A percentile compares a stretch with the other conserved stretches of the same genome.
phyloP scores from a whole-genome alignment of 2,797 vertebrate genomes.

The Molossus molossus region DNA sequence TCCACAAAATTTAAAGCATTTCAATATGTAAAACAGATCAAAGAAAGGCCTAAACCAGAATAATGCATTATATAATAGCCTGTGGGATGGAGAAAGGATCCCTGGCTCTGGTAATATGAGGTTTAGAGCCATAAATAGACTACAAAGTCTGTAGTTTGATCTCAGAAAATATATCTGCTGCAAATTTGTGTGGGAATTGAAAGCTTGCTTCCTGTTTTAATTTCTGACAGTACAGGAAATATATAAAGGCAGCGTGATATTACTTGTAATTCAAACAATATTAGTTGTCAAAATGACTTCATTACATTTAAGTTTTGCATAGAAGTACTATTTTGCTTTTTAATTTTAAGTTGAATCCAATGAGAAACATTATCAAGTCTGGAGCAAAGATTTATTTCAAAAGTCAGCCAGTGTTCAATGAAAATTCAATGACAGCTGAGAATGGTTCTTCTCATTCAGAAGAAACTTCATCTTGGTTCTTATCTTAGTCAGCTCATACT shows the following conservation, averaged over 20 bases:
- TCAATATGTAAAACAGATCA: slow-evolving; percentile 32
- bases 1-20: slow-evolving; percentile 62
- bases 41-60: slow-evolving; percentile 28
- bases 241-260: neutral
- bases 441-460: neutral
- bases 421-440: slow-evolving; percentile 12
- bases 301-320: neutral
- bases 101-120: neutral
- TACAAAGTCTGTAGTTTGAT: neutral
- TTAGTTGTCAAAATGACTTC: slow-evolving; percentile 13
- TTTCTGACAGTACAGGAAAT: slow-evolving; percentile 36
- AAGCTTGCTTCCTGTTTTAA: slow-evolving; percentile 25
- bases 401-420: neutral
- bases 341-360: slow-evolving; percentile 29
- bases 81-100: slow-evolving; percentile 46
- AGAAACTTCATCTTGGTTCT: slow-evolving; percentile 17
- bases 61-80: slow-evolving; percentile 19
- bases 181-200: neutral
- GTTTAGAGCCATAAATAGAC: slow-evolving; percentile 25
- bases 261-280: neutral
- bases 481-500: neutral
- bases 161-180: slow-evolving; percentile 28
- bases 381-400: neutral
- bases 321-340: neutral
- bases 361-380: slow-evolving; percentile 5